A percentile compares a stretch with the other conserved stretches of the same genome.
phyloP scores from a whole-genome alignment of 2,113 vertebrate species.

The Oryctolagus cuniculus region DNA sequence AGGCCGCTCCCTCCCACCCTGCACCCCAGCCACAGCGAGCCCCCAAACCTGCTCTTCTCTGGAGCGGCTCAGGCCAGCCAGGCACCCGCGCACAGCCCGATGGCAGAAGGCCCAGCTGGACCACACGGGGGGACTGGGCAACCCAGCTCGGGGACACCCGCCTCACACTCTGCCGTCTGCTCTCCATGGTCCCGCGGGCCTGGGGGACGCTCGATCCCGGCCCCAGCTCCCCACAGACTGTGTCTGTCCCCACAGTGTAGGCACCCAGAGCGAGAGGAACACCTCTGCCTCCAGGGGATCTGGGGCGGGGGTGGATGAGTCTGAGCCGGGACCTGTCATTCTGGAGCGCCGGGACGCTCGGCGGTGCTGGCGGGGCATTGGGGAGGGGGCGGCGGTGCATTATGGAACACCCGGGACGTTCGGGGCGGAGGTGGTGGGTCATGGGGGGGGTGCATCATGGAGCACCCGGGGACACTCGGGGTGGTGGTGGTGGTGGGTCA shows the following conservation, averaged over 20 bases:
- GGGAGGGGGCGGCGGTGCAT: no score
- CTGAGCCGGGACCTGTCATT: background rate
- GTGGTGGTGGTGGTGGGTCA: background rate
- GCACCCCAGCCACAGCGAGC: background rate
- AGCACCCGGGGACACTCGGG: no score
- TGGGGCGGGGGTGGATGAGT: background rate
- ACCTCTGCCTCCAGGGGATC: no score
- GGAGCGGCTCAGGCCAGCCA: background rate
- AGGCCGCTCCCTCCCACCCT: background rate
- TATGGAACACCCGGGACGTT: no score
- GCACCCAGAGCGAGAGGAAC: background rate
- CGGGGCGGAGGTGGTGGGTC: no score
- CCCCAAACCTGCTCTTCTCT: background rate
- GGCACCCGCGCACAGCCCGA: accelerated
- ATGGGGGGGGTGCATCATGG: background rate
- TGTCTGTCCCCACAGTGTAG: background rate
- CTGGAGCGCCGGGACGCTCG: no score
- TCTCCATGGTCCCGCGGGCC: background rate
- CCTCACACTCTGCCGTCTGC: no score
- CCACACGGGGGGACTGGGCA: background rate
- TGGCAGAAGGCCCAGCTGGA: background rate
- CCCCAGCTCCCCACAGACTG: background rate
- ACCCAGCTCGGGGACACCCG: background rate
- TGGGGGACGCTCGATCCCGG: background rate
- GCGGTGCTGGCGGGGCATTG: background rate